Base-by-base conservation (phyloP, 2,888 invertebrate genomes). In the Rotaria sp. region DNA sequence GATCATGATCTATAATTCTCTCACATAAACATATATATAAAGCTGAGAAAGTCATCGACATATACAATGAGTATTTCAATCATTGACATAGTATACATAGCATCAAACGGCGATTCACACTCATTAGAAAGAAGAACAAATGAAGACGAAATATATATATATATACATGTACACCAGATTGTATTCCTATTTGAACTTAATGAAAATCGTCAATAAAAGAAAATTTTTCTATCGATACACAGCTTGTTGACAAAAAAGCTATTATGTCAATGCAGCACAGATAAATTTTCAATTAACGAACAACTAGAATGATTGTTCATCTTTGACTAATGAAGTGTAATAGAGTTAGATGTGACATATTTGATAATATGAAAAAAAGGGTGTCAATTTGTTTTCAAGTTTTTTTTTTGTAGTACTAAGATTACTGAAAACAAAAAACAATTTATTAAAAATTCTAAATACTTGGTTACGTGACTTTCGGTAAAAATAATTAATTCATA, bases 271-370 rank as follows among this genome's bases (percentile, higher is more conserved):
- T 67, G 35, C 1, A 30, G 35, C 18, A 67, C 30, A 35, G 35
- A 67, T 67, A 67, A 67, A 13, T 67, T 67, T 67, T 67, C 67
- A 67, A 67, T 67, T 67, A 67, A 67, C 13, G 67, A 67, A 67
- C 67, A 67, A 67, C 67, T 18, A 67, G 15, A 67, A 35, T 35
- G 35, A 67, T 67, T 67, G 67, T 67, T 67, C 67, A 30, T 67
- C 18, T 67, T 67, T 35, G 30, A 67, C 67, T 67, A 67, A 67
- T 67, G 67, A 67, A 67, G 67, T 67, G 67, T 35, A 67, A 67
- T 67, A 30, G 67, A 15, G 67, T 67, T 35, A 35, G 0, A 67
- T 26, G 35, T 35, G 30, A 30, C 35, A 35, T 52, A 52, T 52
- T 21, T 52, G 3, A 52, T 24, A 21, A 52, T 24, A 52, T 10